These are phyloP conservation scores for Dasypus novemcinctus DNA, from an alignment of 2,113 vertebrate genomes.

Conservation along the genomic window DNA sequence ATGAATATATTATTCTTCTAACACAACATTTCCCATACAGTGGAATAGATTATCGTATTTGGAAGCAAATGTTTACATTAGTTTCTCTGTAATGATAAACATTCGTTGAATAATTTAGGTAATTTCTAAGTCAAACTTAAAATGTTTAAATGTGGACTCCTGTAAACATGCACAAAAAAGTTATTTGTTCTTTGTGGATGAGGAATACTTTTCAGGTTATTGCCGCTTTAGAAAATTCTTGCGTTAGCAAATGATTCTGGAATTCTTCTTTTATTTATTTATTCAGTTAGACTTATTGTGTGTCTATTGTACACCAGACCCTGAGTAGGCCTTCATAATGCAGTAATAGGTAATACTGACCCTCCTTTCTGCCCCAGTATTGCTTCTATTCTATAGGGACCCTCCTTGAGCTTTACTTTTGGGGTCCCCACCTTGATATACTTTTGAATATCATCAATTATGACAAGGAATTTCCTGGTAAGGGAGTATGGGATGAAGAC, in stretches of 20 bases:
- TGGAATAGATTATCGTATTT: neutral
- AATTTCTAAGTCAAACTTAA: neutral
- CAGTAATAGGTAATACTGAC: neutral
- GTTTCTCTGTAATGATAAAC: neutral
- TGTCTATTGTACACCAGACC: neutral
- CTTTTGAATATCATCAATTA: neutral
- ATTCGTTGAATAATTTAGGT: neutral
- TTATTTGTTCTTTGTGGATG: neutral
- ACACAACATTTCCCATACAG: neutral
- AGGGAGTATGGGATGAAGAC: neutral
- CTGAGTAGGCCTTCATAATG: neutral
- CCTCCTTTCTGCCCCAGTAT: neutral
- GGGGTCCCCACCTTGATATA: neutral
- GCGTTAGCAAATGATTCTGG: neutral
- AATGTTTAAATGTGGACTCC: neutral
- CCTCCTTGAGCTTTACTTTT: neutral
- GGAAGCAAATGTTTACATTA: neutral
- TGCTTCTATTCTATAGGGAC: neutral
- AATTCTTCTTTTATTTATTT: neutral
- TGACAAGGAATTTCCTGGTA: neutral
- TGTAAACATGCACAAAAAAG: neutral
- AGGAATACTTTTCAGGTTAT: neutral
- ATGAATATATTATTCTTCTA: neutral
- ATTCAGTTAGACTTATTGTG: neutral
- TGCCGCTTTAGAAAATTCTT: neutral